These are phyloP conservation scores for Chondrosia reniformis DNA, from an alignment of 37 sponge, comb jelly and placozoan species.

Conservation along the genomic window DNA sequence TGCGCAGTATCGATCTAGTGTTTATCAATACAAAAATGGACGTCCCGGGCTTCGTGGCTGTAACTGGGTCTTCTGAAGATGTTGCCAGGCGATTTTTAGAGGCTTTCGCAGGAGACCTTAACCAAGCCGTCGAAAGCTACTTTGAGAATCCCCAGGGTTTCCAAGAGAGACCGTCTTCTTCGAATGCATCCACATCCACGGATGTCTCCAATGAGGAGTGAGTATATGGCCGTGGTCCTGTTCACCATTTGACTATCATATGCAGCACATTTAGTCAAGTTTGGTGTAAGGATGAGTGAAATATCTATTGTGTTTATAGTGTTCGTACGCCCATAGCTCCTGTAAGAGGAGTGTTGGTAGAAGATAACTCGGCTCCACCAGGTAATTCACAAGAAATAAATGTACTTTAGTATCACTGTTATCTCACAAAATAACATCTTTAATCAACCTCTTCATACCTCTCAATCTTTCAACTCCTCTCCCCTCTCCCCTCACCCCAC, in stretches of 20 bases:
- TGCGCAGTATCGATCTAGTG: too few relatives aligned
- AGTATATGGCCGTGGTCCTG: not conserved
- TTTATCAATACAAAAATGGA: too few relatives aligned
- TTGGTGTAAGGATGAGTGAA: not conserved
- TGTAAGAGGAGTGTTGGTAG: conserved; percentile 62
- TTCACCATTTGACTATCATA: too few relatives aligned
- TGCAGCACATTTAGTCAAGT: too few relatives aligned
- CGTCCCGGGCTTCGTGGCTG: too few relatives aligned
- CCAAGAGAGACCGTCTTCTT: not conserved
- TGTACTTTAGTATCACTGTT: too few relatives aligned
- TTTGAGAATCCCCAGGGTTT: conserved; percentile 38
- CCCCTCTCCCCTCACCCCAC: not conserved
- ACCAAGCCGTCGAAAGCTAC: conserved; percentile 71
- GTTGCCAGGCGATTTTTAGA: conserved; percentile 55
- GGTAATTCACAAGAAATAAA: too few relatives aligned
- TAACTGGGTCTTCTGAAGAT: conserved; percentile 43
- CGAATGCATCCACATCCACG: too few relatives aligned
- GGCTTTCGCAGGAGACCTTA: conserved; percentile 64
- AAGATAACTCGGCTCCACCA: too few relatives aligned
- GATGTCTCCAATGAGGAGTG: not conserved
- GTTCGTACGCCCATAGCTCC: conserved; percentile 73
- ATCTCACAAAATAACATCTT: too few relatives aligned
- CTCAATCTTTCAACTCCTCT: not conserved
- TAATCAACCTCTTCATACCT: too few relatives aligned
- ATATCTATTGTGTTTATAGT: not conserved